These are phyloP conservation scores for Pycnonotus jocosus DNA, from an alignment of 2,113 vertebrate species.

Conservation along the genomic window DNA sequence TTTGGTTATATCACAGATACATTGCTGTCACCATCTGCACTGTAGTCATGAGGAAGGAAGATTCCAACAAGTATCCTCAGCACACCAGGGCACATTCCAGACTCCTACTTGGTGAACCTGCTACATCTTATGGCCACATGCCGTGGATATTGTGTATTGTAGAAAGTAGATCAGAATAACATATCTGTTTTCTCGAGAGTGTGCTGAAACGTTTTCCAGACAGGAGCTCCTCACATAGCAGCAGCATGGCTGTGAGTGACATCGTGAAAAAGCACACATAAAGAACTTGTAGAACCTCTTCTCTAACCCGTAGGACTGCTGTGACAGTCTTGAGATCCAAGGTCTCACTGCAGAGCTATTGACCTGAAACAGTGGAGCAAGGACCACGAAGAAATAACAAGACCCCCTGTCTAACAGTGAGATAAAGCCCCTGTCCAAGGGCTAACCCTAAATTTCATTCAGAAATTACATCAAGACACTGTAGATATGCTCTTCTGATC, in stretches of 20 bases:
- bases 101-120: background rate
- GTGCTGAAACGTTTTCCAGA: background rate
- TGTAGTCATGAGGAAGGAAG: background rate
- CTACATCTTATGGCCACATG: background rate
- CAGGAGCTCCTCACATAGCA: background rate
- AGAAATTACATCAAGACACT: background rate
- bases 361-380: background rate
- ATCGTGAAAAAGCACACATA: background rate
- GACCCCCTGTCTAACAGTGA: background rate
- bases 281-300: background rate
- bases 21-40: background rate
- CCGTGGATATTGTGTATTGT: background rate
- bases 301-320: background rate
- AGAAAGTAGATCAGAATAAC: background rate
- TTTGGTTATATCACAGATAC: background rate
- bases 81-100: background rate
- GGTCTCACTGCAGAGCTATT: background rate
- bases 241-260: background rate
- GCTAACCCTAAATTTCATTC: background rate
- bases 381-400: background rate
- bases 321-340: background rate
- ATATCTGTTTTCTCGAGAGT: background rate
- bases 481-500: background rate
- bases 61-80: background rate
- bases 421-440: background rate